These are phyloP conservation scores for Pseudomugil tenellus DNA, from an alignment of 2,797 vertebrate species.

Conservation along the genomic window DNA sequence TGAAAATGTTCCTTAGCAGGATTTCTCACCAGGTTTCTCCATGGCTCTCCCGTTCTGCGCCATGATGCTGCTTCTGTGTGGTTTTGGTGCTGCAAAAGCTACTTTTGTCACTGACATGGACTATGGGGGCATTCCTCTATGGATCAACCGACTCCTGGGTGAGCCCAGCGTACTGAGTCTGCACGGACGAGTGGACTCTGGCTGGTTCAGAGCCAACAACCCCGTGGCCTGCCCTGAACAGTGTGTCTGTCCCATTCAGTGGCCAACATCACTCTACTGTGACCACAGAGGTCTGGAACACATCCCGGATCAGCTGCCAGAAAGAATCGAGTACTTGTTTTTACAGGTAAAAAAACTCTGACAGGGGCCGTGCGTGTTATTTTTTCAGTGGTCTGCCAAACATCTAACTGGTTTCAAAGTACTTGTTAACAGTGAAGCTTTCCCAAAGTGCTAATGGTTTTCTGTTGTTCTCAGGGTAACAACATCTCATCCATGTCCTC, in stretches of 20 bases:
- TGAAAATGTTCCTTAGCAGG: conserved; percentile 21
- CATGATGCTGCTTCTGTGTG: conserved; percentile 54
- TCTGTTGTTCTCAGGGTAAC: conserved; percentile 71
- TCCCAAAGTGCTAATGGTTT: background rate
- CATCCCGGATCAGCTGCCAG: conserved; percentile 64
- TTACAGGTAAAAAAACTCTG: conserved; percentile 70
- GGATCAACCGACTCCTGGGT: conserved; percentile 77
- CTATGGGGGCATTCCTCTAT: conserved; percentile 81
- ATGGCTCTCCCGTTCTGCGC: conserved; percentile 50
- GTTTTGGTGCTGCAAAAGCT: conserved; percentile 30
- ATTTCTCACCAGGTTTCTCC: conserved; percentile 17
- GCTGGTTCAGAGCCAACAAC: conserved; percentile 77
- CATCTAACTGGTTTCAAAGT: background rate
- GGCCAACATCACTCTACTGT: conserved; percentile 82
- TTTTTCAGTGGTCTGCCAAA: conserved; percentile 14
- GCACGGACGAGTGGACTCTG: conserved; percentile 68
- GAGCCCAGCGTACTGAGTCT: conserved; percentile 84
- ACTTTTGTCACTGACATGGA: conserved; percentile 57
- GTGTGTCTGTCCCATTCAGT: conserved; percentile 85
- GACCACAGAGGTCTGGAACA: conserved; percentile 72
- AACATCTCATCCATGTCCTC: conserved; percentile 72
- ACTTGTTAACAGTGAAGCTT: background rate
- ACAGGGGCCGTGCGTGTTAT: conserved; percentile 10
- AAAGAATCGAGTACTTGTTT: conserved; percentile 79
- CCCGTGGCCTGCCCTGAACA: conserved; percentile 69